These are phyloP conservation scores for Lasioglossum zephyrum DNA, from an alignment of 2,888 invertebrate genomes.

Conservation along the genomic window DNA sequence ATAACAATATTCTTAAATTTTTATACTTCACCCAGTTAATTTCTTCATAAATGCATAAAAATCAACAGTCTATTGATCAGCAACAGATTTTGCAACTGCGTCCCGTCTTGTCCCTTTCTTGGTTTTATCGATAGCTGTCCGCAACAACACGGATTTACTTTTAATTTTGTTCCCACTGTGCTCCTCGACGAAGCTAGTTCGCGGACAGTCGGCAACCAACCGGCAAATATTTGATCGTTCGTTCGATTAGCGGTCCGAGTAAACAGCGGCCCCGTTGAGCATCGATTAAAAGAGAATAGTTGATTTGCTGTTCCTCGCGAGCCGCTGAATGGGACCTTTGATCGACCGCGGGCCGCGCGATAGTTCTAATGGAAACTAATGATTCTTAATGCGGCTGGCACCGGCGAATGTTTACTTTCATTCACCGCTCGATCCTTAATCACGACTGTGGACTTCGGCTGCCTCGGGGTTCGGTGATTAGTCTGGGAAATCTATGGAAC, in stretches of 20 bases:
- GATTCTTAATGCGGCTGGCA: constrained; percentile 28
- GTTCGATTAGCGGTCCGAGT: constrained; percentile 56
- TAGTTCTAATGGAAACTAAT: constrained; percentile 43
- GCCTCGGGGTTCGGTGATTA: constrained; percentile 1
- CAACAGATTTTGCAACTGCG: constrained; percentile 11
- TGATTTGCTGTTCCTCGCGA: constrained; percentile 31
- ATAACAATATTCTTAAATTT: too few relatives aligned
- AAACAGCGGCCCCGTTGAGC: constrained; percentile 28
- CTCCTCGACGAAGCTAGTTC: constrained; percentile 54
- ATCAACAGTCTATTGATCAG: neutral
- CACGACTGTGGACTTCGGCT: neutral
- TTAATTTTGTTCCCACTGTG: constrained; percentile 72
- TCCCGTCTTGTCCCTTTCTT: neutral
- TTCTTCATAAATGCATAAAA: too few relatives aligned
- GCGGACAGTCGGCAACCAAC: constrained; percentile 37
- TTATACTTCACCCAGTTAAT: too few relatives aligned
- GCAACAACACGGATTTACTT: constrained; percentile 63
- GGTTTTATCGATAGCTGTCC: constrained; percentile 52
- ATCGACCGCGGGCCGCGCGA: constrained; percentile 30
- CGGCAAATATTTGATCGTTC: constrained; percentile 74
- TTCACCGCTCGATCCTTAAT: constrained; percentile 30
- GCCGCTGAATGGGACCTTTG: constrained; percentile 42
- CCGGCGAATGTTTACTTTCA: constrained; percentile 37
- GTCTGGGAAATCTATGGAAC: constrained; percentile 10
- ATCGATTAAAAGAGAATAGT: constrained; percentile 55